Conservation (phyloP, 2,888 invertebrate species). For the Troglohyphantes excavatus region DNA sequence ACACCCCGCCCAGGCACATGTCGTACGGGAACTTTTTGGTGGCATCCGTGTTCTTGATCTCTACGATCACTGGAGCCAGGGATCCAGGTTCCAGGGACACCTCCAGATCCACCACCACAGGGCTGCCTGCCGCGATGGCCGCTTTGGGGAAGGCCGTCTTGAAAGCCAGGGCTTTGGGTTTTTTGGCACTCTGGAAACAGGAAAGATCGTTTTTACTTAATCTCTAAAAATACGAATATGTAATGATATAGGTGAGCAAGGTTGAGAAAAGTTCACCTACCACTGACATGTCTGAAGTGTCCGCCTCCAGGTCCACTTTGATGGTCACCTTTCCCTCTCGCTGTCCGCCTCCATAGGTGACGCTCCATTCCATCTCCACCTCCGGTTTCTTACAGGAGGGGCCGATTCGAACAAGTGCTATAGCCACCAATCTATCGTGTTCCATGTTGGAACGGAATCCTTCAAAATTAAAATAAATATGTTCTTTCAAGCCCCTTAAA, state of each 20-base stretch:
- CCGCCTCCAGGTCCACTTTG: conserved; percentile 53
- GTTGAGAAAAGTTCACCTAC: conserved; percentile 18
- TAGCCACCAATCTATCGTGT: conserved; percentile 51
- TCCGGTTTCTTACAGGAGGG: conserved; percentile 65
- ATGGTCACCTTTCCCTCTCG: conserved; percentile 39
- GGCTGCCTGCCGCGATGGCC: conserved; percentile 70
- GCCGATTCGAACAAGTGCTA: conserved; percentile 63
- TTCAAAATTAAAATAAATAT: neutral
- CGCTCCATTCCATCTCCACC: conserved; percentile 58
- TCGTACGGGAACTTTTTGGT: conserved; percentile 71
- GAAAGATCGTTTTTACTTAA: too few species aligned
- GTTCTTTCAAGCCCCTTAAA: too few species aligned
- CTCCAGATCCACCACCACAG: conserved; percentile 76
- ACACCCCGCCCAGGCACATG: conserved; percentile 79
- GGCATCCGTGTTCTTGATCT: conserved; percentile 63
- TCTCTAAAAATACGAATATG: too few species aligned
- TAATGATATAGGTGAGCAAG: too few species aligned
- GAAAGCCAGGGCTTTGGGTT: conserved; percentile 70
- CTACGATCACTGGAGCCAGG: conserved; percentile 70
- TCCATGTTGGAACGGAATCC: conserved; percentile 61
- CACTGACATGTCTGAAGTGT: conserved; percentile 55
- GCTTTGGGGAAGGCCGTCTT: conserved; percentile 53
- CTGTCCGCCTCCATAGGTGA: conserved; percentile 57
- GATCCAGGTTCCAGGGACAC: conserved; percentile 77
- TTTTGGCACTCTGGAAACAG: conserved; percentile 44